Conservation (phyloP, 2,113 vertebrate species). For the Penelope pileata region DNA sequence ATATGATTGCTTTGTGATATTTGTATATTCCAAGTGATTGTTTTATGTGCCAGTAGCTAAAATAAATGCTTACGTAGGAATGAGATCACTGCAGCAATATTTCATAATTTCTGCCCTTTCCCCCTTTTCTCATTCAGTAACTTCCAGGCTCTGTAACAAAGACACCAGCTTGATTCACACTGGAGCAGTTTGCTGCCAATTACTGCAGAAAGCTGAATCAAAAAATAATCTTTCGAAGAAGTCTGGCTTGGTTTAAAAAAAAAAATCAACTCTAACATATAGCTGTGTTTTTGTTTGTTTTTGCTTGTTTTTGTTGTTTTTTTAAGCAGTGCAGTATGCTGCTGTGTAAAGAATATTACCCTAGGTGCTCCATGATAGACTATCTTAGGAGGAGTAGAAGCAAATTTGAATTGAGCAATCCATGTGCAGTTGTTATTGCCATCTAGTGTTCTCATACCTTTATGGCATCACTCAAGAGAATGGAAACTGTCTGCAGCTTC, state of each 20-base stretch:
- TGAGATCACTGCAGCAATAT: background rate
- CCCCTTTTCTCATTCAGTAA: background rate
- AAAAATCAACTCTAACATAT: rapidly evolving
- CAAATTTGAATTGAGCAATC: background rate
- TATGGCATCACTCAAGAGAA: background rate
- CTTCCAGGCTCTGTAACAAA: background rate
- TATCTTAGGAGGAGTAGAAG: background rate
- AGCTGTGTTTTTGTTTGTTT: background rate
- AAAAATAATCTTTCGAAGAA: background rate
- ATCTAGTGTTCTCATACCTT: constrained; percentile 53
- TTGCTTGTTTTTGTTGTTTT: background rate
- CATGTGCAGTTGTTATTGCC: constrained; percentile 12
- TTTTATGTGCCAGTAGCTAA: background rate
- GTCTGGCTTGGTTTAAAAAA: background rate
- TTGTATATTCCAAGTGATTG: background rate
- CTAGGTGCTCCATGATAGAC: background rate
- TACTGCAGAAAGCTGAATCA: background rate
- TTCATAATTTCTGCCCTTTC: background rate
- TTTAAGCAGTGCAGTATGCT: background rate
- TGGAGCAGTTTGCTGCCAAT: background rate
- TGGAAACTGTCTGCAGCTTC: background rate
- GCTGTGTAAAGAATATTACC: background rate
- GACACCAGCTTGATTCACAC: background rate
- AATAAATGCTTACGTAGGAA: background rate
- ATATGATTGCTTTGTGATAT: background rate